phyloP scores from a whole-genome alignment of 2,797 vertebrate genomes.

The Champsocephalus esox region DNA sequence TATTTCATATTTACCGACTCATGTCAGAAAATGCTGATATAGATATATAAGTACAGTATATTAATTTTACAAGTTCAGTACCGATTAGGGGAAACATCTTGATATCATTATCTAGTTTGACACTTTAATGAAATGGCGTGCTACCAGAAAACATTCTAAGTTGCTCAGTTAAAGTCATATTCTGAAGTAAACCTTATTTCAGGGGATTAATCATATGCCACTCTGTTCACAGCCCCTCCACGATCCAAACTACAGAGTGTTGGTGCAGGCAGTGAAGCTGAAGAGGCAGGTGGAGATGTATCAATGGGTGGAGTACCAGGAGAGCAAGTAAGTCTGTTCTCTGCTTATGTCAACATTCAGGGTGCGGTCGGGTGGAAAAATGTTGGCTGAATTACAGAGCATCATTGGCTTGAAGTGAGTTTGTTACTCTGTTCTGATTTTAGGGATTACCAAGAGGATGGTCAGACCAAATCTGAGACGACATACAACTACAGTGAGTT shows the following conservation, averaged over 20 bases:
- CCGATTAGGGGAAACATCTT: neutral
- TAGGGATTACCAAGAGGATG: constrained; percentile 83
- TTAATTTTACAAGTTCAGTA: neutral
- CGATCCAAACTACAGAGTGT: constrained; percentile 94
- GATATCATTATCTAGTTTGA: neutral
- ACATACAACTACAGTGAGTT: constrained; percentile 86
- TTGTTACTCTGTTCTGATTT: constrained; percentile 32
- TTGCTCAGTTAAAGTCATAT: neutral
- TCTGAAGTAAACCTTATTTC: neutral
- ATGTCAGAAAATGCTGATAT: neutral
- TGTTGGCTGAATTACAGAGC: neutral
- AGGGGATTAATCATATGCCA: neutral
- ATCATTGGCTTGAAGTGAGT: neutral
- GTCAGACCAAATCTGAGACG: constrained; percentile 84
- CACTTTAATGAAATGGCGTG: neutral
- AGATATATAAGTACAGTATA: neutral
- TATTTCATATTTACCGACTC: neutral
- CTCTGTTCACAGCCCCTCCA: constrained; percentile 87
- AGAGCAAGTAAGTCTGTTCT: constrained; percentile 87
- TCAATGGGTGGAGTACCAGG: constrained; percentile 95
- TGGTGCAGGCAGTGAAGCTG: constrained; percentile 92
- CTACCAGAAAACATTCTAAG: neutral
- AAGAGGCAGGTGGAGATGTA: constrained; percentile 96
- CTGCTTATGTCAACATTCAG: constrained; percentile 10
- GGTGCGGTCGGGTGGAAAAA: constrained; percentile 4